phyloP scores from a whole-genome alignment of 2,888 invertebrate genomes.

The Thymelicus sylvestris region DNA sequence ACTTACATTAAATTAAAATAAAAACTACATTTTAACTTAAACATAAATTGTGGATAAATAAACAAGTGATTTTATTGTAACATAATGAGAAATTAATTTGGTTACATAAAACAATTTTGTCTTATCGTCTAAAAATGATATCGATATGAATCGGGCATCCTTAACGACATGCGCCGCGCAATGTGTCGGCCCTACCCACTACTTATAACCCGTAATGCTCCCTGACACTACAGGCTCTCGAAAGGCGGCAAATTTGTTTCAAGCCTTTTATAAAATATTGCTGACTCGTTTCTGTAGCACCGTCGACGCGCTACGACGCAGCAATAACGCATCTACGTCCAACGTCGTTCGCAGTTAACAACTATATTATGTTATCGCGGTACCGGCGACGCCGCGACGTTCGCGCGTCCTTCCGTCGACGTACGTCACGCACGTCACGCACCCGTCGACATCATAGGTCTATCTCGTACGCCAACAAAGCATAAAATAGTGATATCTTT shows the following conservation, averaged over 20 bases:
- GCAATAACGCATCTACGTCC: conserved; percentile 62
- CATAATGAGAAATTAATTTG: conserved; percentile 8
- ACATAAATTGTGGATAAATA: conserved; percentile 1
- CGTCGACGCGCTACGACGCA: conserved; percentile 48
- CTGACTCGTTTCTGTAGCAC: conserved; percentile 42
- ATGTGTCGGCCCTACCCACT: conserved; percentile 29
- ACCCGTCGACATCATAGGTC: conserved; percentile 74
- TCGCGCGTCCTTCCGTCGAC: conserved; percentile 60
- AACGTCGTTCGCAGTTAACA: conserved; percentile 67
- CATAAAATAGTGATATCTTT: conserved; percentile 85
- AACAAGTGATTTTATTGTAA: conserved; percentile 1
- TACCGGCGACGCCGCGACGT: conserved; percentile 64
- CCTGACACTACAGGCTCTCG: conserved; percentile 32
- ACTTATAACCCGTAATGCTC: conserved; percentile 34
- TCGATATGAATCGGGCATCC: conserved; percentile 23
- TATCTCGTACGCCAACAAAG: conserved; percentile 82
- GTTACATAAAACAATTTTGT: conserved; percentile 2
- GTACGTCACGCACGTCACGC: conserved; percentile 68
- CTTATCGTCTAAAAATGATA: conserved; percentile 14
- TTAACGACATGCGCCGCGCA: conserved; percentile 24
- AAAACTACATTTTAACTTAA: conserved; percentile 2
- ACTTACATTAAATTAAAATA: conserved; percentile 5
- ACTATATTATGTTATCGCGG: conserved; percentile 65
- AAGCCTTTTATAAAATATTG: conserved; percentile 36
- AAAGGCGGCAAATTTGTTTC: conserved; percentile 35